Evolutionary conservation across 2,888 invertebrate genomes (phyloP).

Genomic region (Epinotia ramella): DNA sequence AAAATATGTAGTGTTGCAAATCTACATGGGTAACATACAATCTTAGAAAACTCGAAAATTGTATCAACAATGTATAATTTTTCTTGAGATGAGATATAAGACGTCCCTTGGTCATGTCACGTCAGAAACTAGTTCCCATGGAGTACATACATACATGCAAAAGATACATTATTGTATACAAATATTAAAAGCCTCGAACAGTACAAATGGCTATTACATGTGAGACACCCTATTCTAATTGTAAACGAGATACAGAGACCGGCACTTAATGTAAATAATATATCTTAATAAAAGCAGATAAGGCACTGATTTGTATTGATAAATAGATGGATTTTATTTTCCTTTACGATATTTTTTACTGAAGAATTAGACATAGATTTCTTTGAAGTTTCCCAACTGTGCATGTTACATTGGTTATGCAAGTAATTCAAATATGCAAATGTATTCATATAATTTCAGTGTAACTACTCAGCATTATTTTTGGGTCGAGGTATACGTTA

Average conservation of each 20-base stretch:
- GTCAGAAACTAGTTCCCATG: no score
- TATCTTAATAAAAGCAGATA: slow-evolving; percentile 36
- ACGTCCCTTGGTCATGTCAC: no score
- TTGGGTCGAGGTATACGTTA: slow-evolving; percentile 75
- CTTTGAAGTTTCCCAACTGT: slow-evolving; percentile 25
- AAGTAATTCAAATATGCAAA: slow-evolving; percentile 42
- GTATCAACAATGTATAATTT: no score
- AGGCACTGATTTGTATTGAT: slow-evolving; percentile 46
- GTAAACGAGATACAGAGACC: slow-evolving; percentile 16
- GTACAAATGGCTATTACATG: no score
- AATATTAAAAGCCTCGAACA: no score
- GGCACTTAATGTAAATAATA: slow-evolving; percentile 17
- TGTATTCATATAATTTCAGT: slow-evolving; percentile 55
- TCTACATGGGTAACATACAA: no score
- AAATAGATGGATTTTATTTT: slow-evolving; percentile 42
- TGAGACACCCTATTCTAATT: no score
- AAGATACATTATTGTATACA: no score
- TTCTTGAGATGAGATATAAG: no score
- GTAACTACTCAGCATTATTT: slow-evolving; percentile 61
- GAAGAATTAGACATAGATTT: slow-evolving; percentile 22
- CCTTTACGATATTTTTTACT: slow-evolving; percentile 22
- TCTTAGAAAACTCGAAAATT: no score
- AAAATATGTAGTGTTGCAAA: no score
- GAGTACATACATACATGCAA: no score
- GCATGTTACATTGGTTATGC: slow-evolving; percentile 40